These are phyloP conservation scores for Colaptes auratus DNA, from an alignment of 2,113 vertebrate species.

Conservation along the genomic window DNA sequence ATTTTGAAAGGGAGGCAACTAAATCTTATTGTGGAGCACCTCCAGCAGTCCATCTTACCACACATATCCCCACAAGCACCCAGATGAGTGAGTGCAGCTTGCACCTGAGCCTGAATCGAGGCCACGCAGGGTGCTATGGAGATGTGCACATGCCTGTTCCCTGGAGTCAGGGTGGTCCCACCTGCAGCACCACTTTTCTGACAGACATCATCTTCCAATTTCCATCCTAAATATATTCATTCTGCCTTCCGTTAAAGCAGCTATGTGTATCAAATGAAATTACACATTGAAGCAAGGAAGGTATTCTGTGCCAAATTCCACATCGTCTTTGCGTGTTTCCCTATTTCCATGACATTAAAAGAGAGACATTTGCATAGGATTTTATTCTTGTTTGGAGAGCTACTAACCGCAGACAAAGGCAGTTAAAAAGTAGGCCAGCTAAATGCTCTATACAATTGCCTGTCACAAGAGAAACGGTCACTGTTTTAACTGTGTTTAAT, in stretches of 20 bases:
- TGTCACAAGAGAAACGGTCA: neutral
- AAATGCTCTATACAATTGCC: neutral
- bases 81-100: fast-evolving
- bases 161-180: neutral
- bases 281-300: slow-evolving; percentile 14
- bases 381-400: neutral
- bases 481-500: neutral
- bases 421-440: slow-evolving; percentile 7
- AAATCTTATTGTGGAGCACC: neutral
- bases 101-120: neutral
- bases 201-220: neutral
- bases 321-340: neutral
- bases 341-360: neutral
- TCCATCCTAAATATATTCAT: slow-evolving; percentile 4
- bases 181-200: neutral
- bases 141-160: fast-evolving
- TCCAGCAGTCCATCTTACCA: neutral
- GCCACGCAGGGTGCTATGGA: neutral
- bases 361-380: slow-evolving; percentile 19
- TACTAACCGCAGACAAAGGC: slow-evolving; percentile 24
- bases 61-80: fast-evolving
- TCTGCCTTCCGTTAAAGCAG: neutral
- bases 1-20: neutral
- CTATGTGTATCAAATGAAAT: slow-evolving; percentile 8
- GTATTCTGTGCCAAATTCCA: neutral